phyloP scores from a whole-genome alignment of 2,113 vertebrate species.

The Choloepus hoffmanni region DNA sequence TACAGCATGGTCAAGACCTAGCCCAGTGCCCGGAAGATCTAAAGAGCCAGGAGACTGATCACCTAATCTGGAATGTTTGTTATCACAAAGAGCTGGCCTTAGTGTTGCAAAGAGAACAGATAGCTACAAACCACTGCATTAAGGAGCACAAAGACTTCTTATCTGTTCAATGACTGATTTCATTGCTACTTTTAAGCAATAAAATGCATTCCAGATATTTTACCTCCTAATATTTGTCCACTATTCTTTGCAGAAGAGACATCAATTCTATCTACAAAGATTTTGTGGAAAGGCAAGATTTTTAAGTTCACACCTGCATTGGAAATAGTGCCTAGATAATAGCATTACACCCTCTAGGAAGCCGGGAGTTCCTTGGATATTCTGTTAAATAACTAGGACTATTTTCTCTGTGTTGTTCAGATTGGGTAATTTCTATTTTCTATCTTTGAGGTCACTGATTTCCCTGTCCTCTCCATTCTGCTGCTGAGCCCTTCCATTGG shows the following conservation, averaged over 20 bases:
- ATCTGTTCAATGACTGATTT: neutral
- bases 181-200: neutral
- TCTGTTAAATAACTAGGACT: neutral
- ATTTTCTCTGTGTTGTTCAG: neutral
- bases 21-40: neutral
- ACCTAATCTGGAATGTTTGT: neutral
- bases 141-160: neutral
- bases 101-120: too few species aligned
- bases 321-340: neutral
- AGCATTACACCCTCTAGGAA: neutral
- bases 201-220: neutral
- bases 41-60: neutral
- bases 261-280: neutral
- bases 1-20: neutral
- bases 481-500: fast-evolving
- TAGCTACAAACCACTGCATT: fast-evolving
- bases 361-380: neutral
- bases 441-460: neutral
- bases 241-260: neutral
- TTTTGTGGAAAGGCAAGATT: neutral
- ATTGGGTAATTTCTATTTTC: neutral
- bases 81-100: neutral
- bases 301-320: neutral
- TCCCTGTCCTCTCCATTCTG: neutral
- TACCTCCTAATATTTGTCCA: neutral